These are phyloP conservation scores for Phortica okadai DNA, from an alignment of 2,888 invertebrate genomes.

Conservation along the genomic window DNA sequence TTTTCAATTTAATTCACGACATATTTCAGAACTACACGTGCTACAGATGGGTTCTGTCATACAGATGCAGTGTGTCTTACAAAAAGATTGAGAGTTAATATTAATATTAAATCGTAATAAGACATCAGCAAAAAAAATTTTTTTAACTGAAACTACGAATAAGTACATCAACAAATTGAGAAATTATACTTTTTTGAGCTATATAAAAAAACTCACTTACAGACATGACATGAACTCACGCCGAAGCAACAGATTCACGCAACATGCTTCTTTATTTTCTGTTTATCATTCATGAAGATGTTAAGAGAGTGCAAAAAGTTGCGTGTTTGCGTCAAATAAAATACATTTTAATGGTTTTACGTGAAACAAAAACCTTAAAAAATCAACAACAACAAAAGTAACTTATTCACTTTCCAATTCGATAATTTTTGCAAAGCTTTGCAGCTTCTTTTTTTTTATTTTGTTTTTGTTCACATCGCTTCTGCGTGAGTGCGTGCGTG, in stretches of 20 bases:
- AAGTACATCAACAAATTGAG: no score
- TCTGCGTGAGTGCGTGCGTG: neutral
- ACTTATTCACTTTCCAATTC: slow-evolving; percentile 64
- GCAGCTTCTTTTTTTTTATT: neutral
- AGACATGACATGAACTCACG: neutral
- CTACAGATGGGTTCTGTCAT: no score
- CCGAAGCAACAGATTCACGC: neutral
- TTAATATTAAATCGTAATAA: no score
- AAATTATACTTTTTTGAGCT: no score
- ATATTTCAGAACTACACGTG: no score
- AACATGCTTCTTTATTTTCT: neutral
- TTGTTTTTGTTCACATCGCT: neutral
- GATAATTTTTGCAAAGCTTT: slow-evolving; percentile 52
- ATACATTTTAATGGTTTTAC: slow-evolving; percentile 30
- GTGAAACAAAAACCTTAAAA: neutral
- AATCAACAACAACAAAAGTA: slow-evolving; percentile 40
- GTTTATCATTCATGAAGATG: neutral
- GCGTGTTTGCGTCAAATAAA: slow-evolving; percentile 56
- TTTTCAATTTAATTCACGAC: no score
- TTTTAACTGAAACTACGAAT: no score
- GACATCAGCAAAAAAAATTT: no score
- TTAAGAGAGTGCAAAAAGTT: slow-evolving; percentile 28
- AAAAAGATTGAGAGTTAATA: no score
- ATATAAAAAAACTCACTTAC: no score
- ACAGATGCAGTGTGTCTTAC: no score